phyloP scores from a whole-genome alignment of 2,797 vertebrate species.

The Novumbra hubbsi region DNA sequence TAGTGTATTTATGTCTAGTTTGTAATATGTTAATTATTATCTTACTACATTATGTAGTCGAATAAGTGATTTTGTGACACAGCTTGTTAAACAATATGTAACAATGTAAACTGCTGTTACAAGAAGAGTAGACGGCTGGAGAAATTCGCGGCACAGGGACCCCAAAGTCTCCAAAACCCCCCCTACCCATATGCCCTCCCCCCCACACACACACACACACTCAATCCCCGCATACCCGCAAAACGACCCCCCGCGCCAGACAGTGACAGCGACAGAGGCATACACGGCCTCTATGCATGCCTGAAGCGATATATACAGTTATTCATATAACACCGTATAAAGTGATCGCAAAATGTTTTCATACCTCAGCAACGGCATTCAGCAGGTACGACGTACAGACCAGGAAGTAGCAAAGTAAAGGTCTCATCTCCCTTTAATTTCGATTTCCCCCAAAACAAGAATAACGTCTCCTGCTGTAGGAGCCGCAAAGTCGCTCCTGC shows the following conservation, averaged over 20 bases:
- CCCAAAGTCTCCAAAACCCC: neutral
- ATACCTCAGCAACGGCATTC: slow-evolving; percentile 88
- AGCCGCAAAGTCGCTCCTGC: slow-evolving; percentile 89
- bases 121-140: neutral
- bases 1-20: neutral
- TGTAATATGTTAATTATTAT: neutral
- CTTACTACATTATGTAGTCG: neutral
- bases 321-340: slow-evolving; percentile 3
- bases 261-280: slow-evolving; percentile 19
- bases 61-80: neutral
- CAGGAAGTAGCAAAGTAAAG: slow-evolving; percentile 85
- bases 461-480: slow-evolving; percentile 79
- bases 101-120: neutral
- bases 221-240: slow-evolving; percentile 1
- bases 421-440: slow-evolving; percentile 92
- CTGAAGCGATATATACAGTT: slow-evolving; percentile 4
- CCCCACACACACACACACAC: slow-evolving; percentile 14
- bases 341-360: slow-evolving; percentile 41
- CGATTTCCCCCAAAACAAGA: slow-evolving; percentile 74
- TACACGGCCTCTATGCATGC: neutral
- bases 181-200: slow-evolving; percentile 31
- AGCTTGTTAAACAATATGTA: neutral
- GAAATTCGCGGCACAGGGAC: slow-evolving; percentile 27
- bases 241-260: slow-evolving; percentile 22
- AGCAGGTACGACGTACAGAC: slow-evolving; percentile 88